Base-by-base conservation (phyloP, 2,113 vertebrate species). In the Mixornis gularis region DNA sequence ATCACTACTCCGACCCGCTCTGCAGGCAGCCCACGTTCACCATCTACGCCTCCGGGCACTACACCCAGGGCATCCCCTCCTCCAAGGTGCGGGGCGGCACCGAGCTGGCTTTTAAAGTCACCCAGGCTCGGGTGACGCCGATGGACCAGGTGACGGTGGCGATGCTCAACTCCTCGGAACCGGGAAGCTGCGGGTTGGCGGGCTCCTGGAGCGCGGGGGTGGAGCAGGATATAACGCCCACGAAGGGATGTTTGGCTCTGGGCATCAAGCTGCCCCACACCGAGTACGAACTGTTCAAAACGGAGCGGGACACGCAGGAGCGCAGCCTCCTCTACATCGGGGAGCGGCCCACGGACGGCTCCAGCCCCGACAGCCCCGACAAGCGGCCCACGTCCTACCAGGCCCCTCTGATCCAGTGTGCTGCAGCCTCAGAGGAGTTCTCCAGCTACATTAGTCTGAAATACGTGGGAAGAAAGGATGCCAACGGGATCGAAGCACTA, bases 371-470 rank as follows among this genome's bases (percentile, higher is more conserved):
- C 94, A 95, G 96, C 43, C 98, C 97, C 0, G 96, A 97, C 81
- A 98, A 98, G 94, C 94, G 98, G 11, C 98, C 98, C 91, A 99
- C 98, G 0, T 99, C 98, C 12, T 99, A 98, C 86, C 99, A 99
- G 94, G 95, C 97, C 5, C 98, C 98, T 38, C 97, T 99, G 94
- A 58, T 98, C 64, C 98, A 97, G 81, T 99, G 99, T 59, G 96
- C 95, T 4, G 89, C 59, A 8, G 74, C 70, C 1, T 24, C 93
- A 1, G 78, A 41, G 62, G 94, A 76, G 38, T 52, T 96, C 85
- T 72, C 94, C 72, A 89, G 32, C 63, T 95, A 96, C 58, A 17
- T 60, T 1, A 92, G 86, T 55, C 96, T 87, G 17, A 78, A 88
- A 48, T 85, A 92, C 36, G 48, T 55, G 73, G 94, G 51, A 30